Base-by-base conservation (phyloP, 1,140 invertebrate species). In the Anastatus disparis region DNA sequence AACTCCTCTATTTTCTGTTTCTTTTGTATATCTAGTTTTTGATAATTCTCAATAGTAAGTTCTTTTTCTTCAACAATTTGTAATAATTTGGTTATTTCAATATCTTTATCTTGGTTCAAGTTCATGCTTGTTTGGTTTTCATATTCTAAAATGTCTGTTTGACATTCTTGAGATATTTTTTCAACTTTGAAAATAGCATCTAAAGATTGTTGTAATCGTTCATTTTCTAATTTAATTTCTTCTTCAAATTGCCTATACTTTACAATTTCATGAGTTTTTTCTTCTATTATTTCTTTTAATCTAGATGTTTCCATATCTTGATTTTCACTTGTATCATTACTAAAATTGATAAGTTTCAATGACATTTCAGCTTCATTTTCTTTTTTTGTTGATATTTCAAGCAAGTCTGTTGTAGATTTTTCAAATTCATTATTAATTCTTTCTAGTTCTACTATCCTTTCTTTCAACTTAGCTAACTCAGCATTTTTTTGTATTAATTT, bases 361-460 rank as follows among this genome's bases (percentile, higher is more conserved):
- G 71, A 26, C 71, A 48, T 20, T 72, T 78, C 7, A 70, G 20
- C 65, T 53, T 71, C 55, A 42, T 70, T 76, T 15, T 75, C 74
- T 50, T 71, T 62, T 6, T 74, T 71, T 20, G 42, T 73, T 17
- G 38, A 63, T 62, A 64, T 12, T 26, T 38, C 29, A 0, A 48
- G 24, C 12, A 15, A 35, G 26, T 20, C 15, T 27, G 53, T 66
- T 3, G 1, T 26, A 29, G 35, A 35, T 61, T 56, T 48, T 22
- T 58, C 42, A 1, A 38, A n/a, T 50, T 61, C 35, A 31, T 24
- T 27, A 2, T 12, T 35, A 10, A 22, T 13, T 52, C 40, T 59
- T 62, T 72, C 70, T 6, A 67, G 52, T 15, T 67, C 46, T 12
- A 62, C 64, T 3, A 72, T n/a, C 27, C n/a, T 66, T 44, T 72